Base-by-base conservation (phyloP, 2,797 vertebrate species). In the Falco naumanni region DNA sequence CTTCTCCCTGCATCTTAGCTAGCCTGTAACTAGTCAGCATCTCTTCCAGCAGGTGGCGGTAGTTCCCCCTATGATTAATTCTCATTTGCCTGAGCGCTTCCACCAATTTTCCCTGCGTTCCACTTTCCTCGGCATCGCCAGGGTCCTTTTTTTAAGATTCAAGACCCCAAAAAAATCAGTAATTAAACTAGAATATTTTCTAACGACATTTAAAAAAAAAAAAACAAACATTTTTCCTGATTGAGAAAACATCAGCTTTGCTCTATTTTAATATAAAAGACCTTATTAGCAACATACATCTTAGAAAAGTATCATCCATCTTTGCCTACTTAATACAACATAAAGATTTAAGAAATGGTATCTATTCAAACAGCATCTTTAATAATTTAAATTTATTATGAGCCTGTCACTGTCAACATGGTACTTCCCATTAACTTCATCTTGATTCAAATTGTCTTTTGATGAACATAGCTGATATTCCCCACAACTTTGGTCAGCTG, bases 11-110 rank as follows among this genome's bases (percentile, higher is more conserved):
- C 95, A 98, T 93, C 97, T 98, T 98, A 98, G 98, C 98, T 98
- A 98, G 98, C 97, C 98, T 98, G 98, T 99, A 99, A 98, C 98
- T 97, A 98, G 98, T 98, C 97, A 99, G 98, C 97, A 99, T 98
- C 96, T 99, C 99, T 98, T 99, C 99, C 99, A 99, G 98, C 91
- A 99, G 99, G 78, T 99, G 97, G 96, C 99, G 99, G 98, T 99
- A 99, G 98, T 99, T 99, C 96, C 99, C 99, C 98, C 99, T 99
- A 98, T 99, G 99, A 98, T 98, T 99, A 97, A 99, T 98, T 98
- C 99, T 99, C 98, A 99, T 99, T 98, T 99, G 99, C 98, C 99
- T 99, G 97, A 99, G 98, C 39, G 99, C 99, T 98, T 99, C 99
- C 98, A 99, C 98, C 98, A 99, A 98, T 97, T 98, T 98, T 87